Evolutionary conservation across 2,888 invertebrate species (phyloP).

Genomic region (Argyresthia goedartella): DNA sequence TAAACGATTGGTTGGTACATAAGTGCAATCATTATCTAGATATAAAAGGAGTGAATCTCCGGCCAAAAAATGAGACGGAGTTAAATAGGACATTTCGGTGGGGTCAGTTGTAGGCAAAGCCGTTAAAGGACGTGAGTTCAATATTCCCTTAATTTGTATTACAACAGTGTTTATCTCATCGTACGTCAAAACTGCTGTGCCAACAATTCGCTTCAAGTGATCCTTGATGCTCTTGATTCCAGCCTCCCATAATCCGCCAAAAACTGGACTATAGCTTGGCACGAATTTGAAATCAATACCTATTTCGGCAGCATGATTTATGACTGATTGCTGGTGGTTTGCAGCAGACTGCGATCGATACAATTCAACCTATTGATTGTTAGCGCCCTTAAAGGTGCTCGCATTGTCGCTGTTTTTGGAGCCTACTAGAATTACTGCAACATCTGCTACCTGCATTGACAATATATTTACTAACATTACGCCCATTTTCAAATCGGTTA

Average conservation of each 20-base stretch:
- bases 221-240: constrained; percentile 17
- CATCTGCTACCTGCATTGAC: too few species aligned
- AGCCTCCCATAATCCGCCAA: constrained; percentile 22
- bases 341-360: not conserved
- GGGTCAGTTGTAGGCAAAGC: constrained; percentile 17
- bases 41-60: constrained; percentile 7
- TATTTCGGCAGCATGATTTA: not conserved
- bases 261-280: constrained; percentile 18
- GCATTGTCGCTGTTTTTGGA: too few species aligned
- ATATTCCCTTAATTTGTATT: constrained; percentile 14
- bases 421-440: too few species aligned
- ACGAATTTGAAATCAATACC: constrained; percentile 13
- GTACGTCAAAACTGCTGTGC: constrained; percentile 11
- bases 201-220: constrained; percentile 15
- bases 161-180: constrained; percentile 18
- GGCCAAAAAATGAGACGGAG: constrained; percentile 26
- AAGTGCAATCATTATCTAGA: constrained; percentile 7
- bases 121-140: constrained; percentile 18
- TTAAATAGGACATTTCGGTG: constrained; percentile 15
- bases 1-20: constrained; percentile 3
- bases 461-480: too few species aligned
- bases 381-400: not conserved
- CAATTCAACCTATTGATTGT: not conserved
- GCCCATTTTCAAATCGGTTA: too few species aligned
- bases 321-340: not conserved